Evolutionary conservation across 2,113 vertebrate species (phyloP).

Genomic region (Oryzias melastigma): DNA sequence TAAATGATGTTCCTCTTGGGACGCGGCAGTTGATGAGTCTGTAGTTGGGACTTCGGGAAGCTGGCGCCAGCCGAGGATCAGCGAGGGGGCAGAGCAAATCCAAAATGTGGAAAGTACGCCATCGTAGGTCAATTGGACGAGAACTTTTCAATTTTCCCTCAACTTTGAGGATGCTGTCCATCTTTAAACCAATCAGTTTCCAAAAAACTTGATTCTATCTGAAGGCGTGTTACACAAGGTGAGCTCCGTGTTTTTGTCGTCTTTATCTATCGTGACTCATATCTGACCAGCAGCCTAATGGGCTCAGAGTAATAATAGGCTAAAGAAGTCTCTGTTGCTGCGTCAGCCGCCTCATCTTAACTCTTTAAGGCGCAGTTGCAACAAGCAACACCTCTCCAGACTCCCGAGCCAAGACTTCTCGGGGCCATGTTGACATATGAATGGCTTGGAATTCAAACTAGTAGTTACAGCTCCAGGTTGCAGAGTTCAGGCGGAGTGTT

Average conservation of each 20-base stretch:
- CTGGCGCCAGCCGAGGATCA: conserved; percentile 51
- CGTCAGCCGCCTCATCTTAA: conserved; percentile 52
- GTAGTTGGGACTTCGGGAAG: conserved; percentile 47
- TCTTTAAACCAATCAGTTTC: conserved; percentile 24
- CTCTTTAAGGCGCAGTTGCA: conserved; percentile 32
- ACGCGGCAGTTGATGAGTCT: conserved; percentile 55
- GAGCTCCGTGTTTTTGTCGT: conserved; percentile 45
- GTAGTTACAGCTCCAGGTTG: conserved; percentile 45
- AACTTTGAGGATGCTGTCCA: conserved; percentile 33
- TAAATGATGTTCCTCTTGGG: conserved; percentile 70
- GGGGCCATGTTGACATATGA: conserved; percentile 31
- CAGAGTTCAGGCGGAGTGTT: conserved; percentile 49
- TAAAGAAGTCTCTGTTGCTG: conserved; percentile 47
- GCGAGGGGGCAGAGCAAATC: conserved; percentile 34
- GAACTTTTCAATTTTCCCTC: conserved; percentile 41
- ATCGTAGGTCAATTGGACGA: conserved; percentile 47
- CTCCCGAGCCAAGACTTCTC: conserved; percentile 2
- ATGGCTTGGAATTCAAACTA: conserved; percentile 38
- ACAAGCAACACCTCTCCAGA: background rate
- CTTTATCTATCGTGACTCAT: conserved; percentile 54
- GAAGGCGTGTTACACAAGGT: conserved; percentile 49
- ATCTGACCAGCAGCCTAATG: conserved; percentile 69
- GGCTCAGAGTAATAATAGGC: conserved; percentile 67
- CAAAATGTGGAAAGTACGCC: conserved; percentile 40
- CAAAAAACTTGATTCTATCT: conserved; percentile 50